Evolutionary conservation across 2,113 vertebrate genomes (phyloP).

Genomic region (Labeo catla): DNA sequence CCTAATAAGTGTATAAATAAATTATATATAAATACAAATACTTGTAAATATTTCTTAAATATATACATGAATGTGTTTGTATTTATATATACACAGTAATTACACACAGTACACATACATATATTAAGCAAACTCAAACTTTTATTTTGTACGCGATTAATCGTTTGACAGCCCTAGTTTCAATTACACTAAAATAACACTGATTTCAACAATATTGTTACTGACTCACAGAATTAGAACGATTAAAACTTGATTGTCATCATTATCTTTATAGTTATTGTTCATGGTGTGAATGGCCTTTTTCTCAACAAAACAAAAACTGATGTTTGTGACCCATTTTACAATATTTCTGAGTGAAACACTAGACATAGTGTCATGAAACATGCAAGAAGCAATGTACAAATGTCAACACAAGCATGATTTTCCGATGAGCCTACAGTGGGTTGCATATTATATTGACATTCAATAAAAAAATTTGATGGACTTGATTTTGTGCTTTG

Average conservation of each 20-base stretch:
- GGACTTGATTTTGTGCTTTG: neutral
- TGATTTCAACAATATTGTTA: too few species aligned
- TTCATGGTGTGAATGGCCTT: too few species aligned
- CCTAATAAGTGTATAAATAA: too few species aligned
- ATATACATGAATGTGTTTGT: too few species aligned
- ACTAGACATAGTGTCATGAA: neutral
- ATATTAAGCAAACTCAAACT: too few species aligned
- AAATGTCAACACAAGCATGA: neutral
- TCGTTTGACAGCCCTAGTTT: too few species aligned
- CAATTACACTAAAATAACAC: neutral
- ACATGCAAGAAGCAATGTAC: neutral
- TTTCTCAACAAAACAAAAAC: neutral
- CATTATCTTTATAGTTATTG: neutral
- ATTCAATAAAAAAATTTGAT: neutral
- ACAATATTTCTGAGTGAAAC: neutral
- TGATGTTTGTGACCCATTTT: neutral
- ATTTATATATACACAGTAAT: too few species aligned
- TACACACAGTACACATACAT: too few species aligned
- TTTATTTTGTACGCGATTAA: too few species aligned
- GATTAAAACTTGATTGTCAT: neutral
- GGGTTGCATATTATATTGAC: neutral
- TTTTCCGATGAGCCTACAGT: neutral
- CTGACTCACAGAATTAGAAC: too few species aligned
- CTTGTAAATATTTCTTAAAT: too few species aligned
- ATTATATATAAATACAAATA: too few species aligned